Evolutionary conservation across 53 echinoderm and acorn worm species (phyloP), one percentile per base, ranked within the genome.

Genomic region (Patiria pectinifera): DNA sequence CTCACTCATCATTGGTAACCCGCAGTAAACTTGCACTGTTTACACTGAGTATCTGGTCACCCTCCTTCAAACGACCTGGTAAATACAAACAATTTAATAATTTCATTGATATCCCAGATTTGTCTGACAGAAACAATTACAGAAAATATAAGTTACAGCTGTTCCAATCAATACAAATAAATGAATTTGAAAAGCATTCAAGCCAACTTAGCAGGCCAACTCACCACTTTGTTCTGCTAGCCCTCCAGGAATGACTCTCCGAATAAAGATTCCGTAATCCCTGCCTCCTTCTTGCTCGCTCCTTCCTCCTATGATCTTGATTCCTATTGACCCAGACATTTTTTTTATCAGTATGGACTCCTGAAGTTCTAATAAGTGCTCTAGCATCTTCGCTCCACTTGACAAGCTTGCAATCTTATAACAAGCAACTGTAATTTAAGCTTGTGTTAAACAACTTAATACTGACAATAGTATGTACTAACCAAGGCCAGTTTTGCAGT

Each of bases 1-100:
- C 93, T 93, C 91, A 98, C 99, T 94, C 93, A 74, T 97, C 95
- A 95, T 98, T 98, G 80, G 96, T 92, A 82, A 98, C 96, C 46
- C 92, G 72, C 63, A 95, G 77, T 83, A 98, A 79, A 92, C 95
- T 95, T 70, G 96, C 92, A 61, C 95, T 95, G 94, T 98, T 98
- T 18, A 98, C 99, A 91, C 95, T 96, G 62, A 95, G 80, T 13
- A 98, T 93, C 89, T 98, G 99, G 93, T 98, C 99, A 19, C 96
- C 99, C 91, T 98, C 99, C 61, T 91, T 91, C 59, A 98, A 75
- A 21, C 90, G 91, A 47, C 96, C 99, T 98, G 87, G 18, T 69
- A 83, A 74, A 74, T 8, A 53, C 53, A 53, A 53, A 53, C 53
- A 53, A 53, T 53, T 53, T 5, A 5, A 53, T 53, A 53, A 8